Evolutionary conservation across 2,888 invertebrate genomes (phyloP).

Genomic region (Amorpha juglandis): DNA sequence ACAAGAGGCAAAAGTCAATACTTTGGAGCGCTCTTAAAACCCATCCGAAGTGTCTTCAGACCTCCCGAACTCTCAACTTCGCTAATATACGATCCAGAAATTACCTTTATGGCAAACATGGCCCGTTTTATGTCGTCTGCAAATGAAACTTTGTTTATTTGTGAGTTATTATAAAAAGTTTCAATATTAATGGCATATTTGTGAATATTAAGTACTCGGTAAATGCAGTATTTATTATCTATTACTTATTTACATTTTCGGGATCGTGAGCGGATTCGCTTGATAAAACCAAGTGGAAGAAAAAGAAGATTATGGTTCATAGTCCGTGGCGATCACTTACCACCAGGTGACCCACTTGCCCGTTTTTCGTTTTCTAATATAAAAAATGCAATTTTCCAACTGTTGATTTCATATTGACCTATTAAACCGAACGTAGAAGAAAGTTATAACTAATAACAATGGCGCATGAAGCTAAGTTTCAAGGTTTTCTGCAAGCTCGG

Average conservation of each 20-base stretch:
- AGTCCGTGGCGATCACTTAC: too few species aligned
- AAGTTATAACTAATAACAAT: slow-evolving; percentile 43
- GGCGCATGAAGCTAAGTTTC: slow-evolving; percentile 46
- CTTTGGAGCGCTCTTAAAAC: slow-evolving; percentile 34
- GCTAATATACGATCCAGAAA: slow-evolving; percentile 60
- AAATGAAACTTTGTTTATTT: slow-evolving; percentile 53
- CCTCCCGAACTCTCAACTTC: slow-evolving; percentile 47
- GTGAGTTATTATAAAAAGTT: slow-evolving; percentile 53
- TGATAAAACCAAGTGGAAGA: too few species aligned
- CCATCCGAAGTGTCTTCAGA: slow-evolving; percentile 38
- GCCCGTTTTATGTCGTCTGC: slow-evolving; percentile 45
- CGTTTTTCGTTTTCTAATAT: too few species aligned
- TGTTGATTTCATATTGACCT: slow-evolving; percentile 1
- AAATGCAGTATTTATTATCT: slow-evolving; percentile 46
- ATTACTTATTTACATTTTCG: slow-evolving; percentile 51
- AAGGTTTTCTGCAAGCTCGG: slow-evolving; percentile 45
- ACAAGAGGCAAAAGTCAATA: slow-evolving; percentile 38
- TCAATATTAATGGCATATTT: slow-evolving; percentile 53
- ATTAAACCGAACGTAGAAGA: slow-evolving; percentile 33
- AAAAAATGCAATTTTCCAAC: too few species aligned
- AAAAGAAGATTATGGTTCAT: too few species aligned
- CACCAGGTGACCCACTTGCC: too few species aligned
- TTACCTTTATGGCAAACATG: slow-evolving; percentile 59
- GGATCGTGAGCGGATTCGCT: slow-evolving; percentile 29
- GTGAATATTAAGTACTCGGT: slow-evolving; percentile 48